Conservation (phyloP, 30 jellyfish, hydroid and myxozoan species). For the Pseudorhiza aurosa region DNA sequence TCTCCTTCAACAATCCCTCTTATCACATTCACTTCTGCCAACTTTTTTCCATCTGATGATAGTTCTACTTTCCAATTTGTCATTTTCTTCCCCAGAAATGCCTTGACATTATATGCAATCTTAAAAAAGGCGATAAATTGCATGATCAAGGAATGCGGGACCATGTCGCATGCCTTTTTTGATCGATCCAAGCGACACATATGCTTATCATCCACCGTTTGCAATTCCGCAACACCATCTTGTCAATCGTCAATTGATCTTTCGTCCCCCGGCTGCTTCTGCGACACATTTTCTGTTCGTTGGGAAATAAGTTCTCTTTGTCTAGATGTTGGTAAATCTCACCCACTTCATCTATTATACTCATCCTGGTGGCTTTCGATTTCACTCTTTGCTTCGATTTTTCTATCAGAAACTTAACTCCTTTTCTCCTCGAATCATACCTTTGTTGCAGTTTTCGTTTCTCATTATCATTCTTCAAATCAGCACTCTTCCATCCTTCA, state of each 20-base stretch:
- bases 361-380: too few relatives aligned
- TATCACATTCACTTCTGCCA: background rate
- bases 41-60: background rate
- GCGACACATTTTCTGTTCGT: constrained; percentile 7
- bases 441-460: too few relatives aligned
- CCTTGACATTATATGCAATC: constrained; percentile 3
- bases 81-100: background rate
- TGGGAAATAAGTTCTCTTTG: background rate
- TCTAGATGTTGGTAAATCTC: background rate
- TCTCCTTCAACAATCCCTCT: constrained; percentile 26
- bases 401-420: too few relatives aligned
- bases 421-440: too few relatives aligned
- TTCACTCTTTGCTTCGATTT: too few relatives aligned
- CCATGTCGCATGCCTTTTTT: constrained; percentile 45
- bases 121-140: background rate
- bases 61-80: constrained; percentile 6
- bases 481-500: background rate
- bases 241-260: constrained; percentile 19
- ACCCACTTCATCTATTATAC: too few relatives aligned
- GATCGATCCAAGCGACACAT: constrained; percentile 19
- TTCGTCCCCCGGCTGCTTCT: constrained; percentile 1
- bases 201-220: constrained; percentile 8
- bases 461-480: too few relatives aligned
- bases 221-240: background rate
- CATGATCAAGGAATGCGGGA: constrained; percentile 28